Percentiles rank a stretch among this genome's conserved stretches.
These are phyloP conservation scores for Antrozous pallidus DNA, from an alignment of 2,797 vertebrate species.

Conservation along the genomic window DNA sequence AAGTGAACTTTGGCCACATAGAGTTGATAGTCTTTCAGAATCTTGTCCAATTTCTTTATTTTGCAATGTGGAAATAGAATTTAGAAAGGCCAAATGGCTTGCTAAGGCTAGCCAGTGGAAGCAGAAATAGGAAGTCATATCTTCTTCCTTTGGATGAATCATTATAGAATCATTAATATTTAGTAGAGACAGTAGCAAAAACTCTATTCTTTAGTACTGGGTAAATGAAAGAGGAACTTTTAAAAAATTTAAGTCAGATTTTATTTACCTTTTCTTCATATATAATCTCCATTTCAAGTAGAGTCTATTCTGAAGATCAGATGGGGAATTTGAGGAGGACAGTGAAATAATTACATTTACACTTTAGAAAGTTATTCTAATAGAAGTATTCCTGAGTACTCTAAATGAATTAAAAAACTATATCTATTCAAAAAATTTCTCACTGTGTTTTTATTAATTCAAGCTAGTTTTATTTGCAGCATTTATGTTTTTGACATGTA, in stretches of 20 bases:
- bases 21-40: background rate
- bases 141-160: background rate
- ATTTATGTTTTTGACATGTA: background rate
- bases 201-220: background rate
- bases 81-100: background rate
- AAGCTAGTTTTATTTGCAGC: background rate
- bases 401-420: background rate
- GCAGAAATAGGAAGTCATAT: background rate
- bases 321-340: background rate
- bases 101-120: background rate
- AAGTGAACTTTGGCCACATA: background rate
- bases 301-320: background rate
- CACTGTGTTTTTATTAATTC: background rate
- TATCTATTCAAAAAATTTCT: background rate
- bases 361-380: background rate
- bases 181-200: background rate
- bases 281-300: background rate
- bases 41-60: background rate
- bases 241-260: background rate
- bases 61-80: background rate
- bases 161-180: background rate
- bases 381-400: background rate
- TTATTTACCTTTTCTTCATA: background rate
- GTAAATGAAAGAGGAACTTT: background rate
- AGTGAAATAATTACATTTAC: slow-evolving; percentile 42